Conservation (phyloP, 2,888 invertebrate species). For the Oxystoma pomonae region DNA sequence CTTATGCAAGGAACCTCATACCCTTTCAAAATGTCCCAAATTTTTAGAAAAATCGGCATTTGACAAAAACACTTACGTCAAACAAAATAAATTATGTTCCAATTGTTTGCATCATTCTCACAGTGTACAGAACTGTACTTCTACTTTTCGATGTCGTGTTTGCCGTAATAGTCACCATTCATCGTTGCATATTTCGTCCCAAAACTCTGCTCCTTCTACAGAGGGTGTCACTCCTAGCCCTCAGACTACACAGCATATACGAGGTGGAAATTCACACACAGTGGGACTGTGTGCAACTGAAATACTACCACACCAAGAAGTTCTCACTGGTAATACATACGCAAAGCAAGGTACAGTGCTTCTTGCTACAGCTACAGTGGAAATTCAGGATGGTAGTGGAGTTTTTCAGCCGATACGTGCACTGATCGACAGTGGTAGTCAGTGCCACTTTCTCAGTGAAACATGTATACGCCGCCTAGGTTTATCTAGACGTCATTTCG, state of each 20-base stretch:
- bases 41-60: neutral
- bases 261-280: no score
- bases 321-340: neutral
- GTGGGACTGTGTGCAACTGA: no score
- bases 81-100: neutral
- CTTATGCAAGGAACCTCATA: no score
- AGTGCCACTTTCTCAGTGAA: neutral
- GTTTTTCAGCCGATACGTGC: neutral
- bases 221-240: neutral
- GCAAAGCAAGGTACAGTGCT: no score
- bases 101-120: slow-evolving; percentile 9
- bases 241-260: neutral
- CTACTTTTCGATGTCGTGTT: neutral
- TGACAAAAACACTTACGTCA: neutral
- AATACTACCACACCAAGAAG: neutral
- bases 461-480: neutral
- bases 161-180: neutral
- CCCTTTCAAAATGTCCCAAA: no score
- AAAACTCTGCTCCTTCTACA: no score
- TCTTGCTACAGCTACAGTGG: neutral
- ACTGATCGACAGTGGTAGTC: neutral
- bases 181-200: no score
- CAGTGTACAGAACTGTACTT: neutral
- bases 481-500: neutral
- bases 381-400: neutral